Percentiles rank a stretch among this genome's conserved stretches.
phyloP scores from a whole-genome alignment of 1,140 invertebrate species.

The Elysia chlorotica region DNA sequence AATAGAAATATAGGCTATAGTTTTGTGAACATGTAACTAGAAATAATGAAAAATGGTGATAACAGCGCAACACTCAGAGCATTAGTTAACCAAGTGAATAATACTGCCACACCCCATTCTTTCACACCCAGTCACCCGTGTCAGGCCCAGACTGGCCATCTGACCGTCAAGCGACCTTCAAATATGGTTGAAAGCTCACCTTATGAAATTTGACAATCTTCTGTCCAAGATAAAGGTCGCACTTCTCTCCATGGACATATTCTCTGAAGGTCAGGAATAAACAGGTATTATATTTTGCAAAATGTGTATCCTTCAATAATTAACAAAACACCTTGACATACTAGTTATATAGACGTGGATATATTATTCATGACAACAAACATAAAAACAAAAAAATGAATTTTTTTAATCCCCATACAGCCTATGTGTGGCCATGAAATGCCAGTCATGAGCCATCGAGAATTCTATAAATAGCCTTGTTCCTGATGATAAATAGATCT shows the following conservation, averaged over 20 bases:
- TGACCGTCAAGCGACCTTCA: neutral
- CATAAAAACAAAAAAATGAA: neutral
- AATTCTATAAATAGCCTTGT: too few relatives aligned
- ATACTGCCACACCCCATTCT: neutral
- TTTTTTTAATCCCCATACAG: too few relatives aligned
- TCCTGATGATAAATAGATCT: too few relatives aligned
- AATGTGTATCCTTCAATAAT: neutral
- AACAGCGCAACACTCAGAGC: neutral
- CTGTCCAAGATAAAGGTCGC: slow-evolving; percentile 56
- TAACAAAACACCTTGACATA: neutral
- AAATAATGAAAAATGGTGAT: neutral
- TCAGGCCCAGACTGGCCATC: neutral
- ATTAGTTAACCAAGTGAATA: neutral
- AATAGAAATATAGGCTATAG: too few relatives aligned
- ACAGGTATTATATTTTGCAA: neutral
- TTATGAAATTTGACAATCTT: slow-evolving; percentile 54
- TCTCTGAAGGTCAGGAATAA: slow-evolving; percentile 44
- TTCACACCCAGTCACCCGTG: neutral
- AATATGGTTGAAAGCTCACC: slow-evolving; percentile 28
- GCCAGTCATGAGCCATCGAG: too few relatives aligned
- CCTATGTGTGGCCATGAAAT: neutral
- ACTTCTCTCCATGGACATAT: slow-evolving; percentile 46
- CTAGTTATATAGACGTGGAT: neutral
- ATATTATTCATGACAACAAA: neutral
- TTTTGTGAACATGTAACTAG: neutral